A percentile compares a stretch with the other conserved stretches of the same genome.
These are phyloP conservation scores for Archivesica marissinica DNA, from an alignment of 1,140 invertebrate genomes.

Conservation along the genomic window DNA sequence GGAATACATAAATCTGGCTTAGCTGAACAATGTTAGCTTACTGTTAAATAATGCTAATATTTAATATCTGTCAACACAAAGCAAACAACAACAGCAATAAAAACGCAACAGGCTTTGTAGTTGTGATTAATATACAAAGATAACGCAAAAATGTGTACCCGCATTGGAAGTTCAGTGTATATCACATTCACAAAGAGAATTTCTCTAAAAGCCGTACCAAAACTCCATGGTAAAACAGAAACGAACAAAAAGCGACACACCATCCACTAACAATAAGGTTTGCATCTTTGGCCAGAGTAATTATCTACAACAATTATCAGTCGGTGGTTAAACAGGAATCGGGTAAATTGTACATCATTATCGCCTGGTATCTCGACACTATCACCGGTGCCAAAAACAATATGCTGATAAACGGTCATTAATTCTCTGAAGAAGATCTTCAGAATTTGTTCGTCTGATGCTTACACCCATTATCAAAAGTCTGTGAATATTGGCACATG, in stretches of 20 bases:
- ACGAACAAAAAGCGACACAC: too few species aligned
- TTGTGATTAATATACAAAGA: too few species aligned
- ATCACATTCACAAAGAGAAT: neutral
- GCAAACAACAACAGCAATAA: too few species aligned
- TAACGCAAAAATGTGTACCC: neutral
- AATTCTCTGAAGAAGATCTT: neutral
- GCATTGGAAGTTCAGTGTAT: neutral
- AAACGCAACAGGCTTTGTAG: too few species aligned
- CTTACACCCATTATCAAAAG: neutral
- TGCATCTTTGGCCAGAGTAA: neutral
- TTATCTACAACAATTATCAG: neutral
- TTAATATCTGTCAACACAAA: too few species aligned
- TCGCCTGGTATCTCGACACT: slow-evolving; percentile 27
- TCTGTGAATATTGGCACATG: too few species aligned
- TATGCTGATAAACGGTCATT: slow-evolving; percentile 50
- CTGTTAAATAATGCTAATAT: too few species aligned
- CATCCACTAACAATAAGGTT: too few species aligned
- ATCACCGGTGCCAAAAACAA: slow-evolving; percentile 47
- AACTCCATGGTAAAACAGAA: too few species aligned
- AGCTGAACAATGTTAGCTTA: too few species aligned
- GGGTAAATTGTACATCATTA: neutral
- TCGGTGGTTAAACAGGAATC: neutral
- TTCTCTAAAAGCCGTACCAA: neutral
- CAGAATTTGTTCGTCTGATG: neutral
- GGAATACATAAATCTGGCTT: too few species aligned